Base-by-base conservation (phyloP, 2,797 vertebrate species). In the Falco columbarius region DNA sequence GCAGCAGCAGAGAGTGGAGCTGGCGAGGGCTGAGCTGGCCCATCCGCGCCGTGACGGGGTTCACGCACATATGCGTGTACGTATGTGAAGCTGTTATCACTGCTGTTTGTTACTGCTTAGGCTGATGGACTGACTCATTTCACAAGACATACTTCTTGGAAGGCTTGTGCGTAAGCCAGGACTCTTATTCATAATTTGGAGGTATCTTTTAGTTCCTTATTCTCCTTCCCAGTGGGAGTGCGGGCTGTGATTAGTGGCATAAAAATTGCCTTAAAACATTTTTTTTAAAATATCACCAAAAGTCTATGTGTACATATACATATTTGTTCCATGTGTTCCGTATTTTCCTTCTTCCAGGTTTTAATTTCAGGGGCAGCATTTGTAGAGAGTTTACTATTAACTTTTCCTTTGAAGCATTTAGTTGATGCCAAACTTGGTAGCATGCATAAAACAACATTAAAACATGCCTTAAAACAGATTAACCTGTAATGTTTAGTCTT, bases 161-260 rank as follows among this genome's bases (percentile, higher is more conserved):
- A 93, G 38, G 24, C 27, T 62, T 87, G 9, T 91, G 38, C 47
- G 38, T 46, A 56, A 88, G 32, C 26, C 54, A 77, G 51, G 36
- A 42, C 6, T 13, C 12, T 89, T 58, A 90, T 86, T 77, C 72
- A 65, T 89, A 62, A 81, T 92, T 90, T 93, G 73, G 22, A 96
- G 36, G 29, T 54, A 17, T 54, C 18, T 83, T 93, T 81, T 38
- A 20, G 24, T 88, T 80, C 56, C 21, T 89, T 51, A 10, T 46
- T 91, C 21, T 81, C 16, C 18, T 67, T 84, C 54, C 29, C 46
- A 34, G 10, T 47, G 29, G 61, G 29, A 16, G 17, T 58, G 26
- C 0, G 1, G 14, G 4, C 36, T 89, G 49, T 75, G 63, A 93
- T 56, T 2, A 9, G 20, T 52, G 74, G 61, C 0, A 9, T 14